phyloP scores from a whole-genome alignment of 2,888 invertebrate genomes.

The Folsomia manolachei region DNA sequence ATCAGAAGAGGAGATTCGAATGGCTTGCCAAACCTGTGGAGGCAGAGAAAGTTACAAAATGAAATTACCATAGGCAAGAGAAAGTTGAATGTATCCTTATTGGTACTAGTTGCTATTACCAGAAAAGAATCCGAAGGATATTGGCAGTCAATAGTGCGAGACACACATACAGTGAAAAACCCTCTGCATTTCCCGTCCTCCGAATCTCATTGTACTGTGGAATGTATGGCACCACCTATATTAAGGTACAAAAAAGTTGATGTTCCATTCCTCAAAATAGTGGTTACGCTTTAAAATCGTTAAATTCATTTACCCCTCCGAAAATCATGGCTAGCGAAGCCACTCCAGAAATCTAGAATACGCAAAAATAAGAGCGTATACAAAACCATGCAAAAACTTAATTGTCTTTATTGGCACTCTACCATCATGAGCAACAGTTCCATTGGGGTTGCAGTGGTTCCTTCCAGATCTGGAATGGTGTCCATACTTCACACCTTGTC shows the following conservation, averaged over 20 bases:
- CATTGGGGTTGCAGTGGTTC: too few species aligned
- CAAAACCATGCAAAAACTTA: too few species aligned
- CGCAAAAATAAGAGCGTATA: too few species aligned
- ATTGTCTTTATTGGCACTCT: too few species aligned
- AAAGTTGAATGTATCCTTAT: background rate
- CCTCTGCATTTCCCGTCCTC: slow-evolving; percentile 82
- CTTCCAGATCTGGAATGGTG: too few species aligned
- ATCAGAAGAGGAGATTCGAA: slow-evolving; percentile 92
- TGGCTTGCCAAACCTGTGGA: slow-evolving; percentile 90
- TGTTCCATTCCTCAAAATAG: too few species aligned
- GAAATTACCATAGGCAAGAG: too few species aligned
- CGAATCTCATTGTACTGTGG: slow-evolving; percentile 90
- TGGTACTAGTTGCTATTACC: too few species aligned
- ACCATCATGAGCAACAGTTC: too few species aligned
- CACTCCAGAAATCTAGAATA: slow-evolving; percentile 72
- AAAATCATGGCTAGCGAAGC: slow-evolving; percentile 88
- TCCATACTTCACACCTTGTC: too few species aligned
- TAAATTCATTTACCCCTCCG: slow-evolving; percentile 65
- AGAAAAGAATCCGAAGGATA: slow-evolving; percentile 93
- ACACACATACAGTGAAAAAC: slow-evolving; percentile 96
- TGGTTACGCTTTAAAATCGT: too few species aligned
- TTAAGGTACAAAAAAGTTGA: too few species aligned
- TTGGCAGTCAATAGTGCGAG: slow-evolving; percentile 92
- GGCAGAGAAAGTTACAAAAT: slow-evolving; percentile 55
- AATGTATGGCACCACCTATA: slow-evolving; percentile 73